Evolutionary conservation across 2,113 vertebrate species (phyloP).

Genomic region (Pycnonotus jocosus): DNA sequence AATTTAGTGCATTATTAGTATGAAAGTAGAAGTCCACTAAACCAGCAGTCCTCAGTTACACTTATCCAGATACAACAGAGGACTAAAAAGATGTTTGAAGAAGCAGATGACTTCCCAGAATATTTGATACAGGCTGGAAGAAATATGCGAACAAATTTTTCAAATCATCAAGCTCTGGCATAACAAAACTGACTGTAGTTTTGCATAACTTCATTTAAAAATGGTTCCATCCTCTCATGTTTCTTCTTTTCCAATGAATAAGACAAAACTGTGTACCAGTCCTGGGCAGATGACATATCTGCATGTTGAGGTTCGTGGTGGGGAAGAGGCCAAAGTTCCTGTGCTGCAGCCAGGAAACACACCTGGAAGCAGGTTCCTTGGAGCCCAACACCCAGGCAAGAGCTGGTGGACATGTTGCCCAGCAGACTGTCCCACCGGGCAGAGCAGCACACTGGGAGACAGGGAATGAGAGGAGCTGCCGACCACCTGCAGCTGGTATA

Average conservation of each 20-base stretch:
- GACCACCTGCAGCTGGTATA: neutral
- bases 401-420: neutral
- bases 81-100: conserved; percentile 2
- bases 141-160: neutral
- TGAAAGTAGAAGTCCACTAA: neutral
- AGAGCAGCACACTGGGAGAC: neutral
- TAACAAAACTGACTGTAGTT: conserved; percentile 25
- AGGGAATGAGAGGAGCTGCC: neutral
- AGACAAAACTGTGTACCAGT: neutral
- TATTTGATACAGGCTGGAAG: conserved; percentile 36
- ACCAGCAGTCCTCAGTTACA: neutral
- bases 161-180: conserved; percentile 14
- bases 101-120: conserved; percentile 24
- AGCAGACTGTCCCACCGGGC: neutral
- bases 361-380: neutral
- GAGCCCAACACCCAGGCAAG: neutral
- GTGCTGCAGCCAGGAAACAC: neutral
- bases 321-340: neutral
- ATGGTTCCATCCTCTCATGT: neutral
- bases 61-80: neutral
- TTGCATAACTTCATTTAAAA: conserved; percentile 25
- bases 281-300: neutral
- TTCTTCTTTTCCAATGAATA: neutral
- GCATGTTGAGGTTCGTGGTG: neutral
- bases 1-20: neutral